These are phyloP conservation scores for Sebastes itinus DNA, from an alignment of 2,797 vertebrate genomes.

Conservation along the genomic window DNA sequence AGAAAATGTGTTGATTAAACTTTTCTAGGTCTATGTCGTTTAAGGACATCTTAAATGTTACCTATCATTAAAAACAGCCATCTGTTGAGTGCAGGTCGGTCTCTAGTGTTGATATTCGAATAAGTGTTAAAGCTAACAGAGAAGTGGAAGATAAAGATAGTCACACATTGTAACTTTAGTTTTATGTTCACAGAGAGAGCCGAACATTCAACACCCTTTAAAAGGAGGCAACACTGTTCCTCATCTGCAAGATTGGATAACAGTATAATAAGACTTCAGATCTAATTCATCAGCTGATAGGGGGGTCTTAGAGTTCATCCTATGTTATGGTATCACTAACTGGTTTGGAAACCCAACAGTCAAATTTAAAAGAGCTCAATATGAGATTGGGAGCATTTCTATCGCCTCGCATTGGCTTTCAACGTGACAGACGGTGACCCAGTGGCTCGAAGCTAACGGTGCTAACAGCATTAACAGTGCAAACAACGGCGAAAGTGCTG, in stretches of 20 bases:
- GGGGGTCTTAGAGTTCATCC: neutral
- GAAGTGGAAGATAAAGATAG: neutral
- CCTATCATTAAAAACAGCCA: neutral
- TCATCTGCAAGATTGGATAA: neutral
- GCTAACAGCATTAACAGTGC: too few relatives aligned
- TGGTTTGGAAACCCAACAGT: neutral
- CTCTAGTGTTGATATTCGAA: neutral
- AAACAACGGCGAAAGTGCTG: too few relatives aligned
- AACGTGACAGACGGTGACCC: accelerated
- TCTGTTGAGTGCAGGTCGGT: neutral
- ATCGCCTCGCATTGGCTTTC: accelerated
- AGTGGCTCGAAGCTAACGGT: too few relatives aligned
- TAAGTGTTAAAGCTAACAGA: neutral
- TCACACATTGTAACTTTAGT: neutral
- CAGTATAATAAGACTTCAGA: neutral
- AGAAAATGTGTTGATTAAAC: neutral
- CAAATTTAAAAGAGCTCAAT: neutral
- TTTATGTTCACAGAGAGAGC: neutral
- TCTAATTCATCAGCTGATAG: neutral
- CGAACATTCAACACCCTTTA: neutral
- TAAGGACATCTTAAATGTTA: neutral
- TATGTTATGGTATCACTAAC: neutral
- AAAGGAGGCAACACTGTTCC: neutral
- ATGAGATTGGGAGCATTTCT: too few relatives aligned
- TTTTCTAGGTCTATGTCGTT: neutral